These are phyloP conservation scores for Lasioglossum calceatum DNA, from an alignment of 2,888 invertebrate genomes.

Conservation along the genomic window DNA sequence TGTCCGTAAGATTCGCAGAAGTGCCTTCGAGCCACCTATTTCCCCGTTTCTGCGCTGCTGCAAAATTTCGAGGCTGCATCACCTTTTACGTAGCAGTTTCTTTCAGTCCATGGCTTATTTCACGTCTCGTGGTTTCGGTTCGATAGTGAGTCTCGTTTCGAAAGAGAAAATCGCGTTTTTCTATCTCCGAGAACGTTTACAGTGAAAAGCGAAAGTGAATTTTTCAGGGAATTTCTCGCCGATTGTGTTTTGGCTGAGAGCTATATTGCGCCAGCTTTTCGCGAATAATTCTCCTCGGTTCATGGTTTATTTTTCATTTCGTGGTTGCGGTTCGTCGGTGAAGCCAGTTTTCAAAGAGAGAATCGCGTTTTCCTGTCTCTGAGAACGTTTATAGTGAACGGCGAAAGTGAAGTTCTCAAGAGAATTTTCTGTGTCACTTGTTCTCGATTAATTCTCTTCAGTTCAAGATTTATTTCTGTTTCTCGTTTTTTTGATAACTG, in stretches of 20 bases:
- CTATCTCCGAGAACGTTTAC: background rate
- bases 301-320: background rate
- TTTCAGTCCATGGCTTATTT: background rate
- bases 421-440: background rate
- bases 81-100: background rate
- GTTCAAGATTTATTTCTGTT: no score
- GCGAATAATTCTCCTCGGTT: no score
- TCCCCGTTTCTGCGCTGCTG: background rate
- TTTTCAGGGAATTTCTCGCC: background rate
- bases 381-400: background rate
- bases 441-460: background rate
- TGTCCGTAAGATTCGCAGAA: background rate
- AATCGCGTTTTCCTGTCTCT: background rate
- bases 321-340: background rate
- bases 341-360: background rate
- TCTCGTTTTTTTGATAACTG: no score
- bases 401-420: background rate
- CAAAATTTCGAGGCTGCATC: background rate
- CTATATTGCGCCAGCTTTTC: no score
- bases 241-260: no score
- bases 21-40: slow-evolving; percentile 4
- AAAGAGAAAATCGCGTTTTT: background rate
- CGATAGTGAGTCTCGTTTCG: background rate
- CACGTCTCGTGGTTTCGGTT: background rate
- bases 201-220: background rate